Base-by-base conservation (phyloP, 23 tunicate genomes). In the Aplidium turbinatum region DNA sequence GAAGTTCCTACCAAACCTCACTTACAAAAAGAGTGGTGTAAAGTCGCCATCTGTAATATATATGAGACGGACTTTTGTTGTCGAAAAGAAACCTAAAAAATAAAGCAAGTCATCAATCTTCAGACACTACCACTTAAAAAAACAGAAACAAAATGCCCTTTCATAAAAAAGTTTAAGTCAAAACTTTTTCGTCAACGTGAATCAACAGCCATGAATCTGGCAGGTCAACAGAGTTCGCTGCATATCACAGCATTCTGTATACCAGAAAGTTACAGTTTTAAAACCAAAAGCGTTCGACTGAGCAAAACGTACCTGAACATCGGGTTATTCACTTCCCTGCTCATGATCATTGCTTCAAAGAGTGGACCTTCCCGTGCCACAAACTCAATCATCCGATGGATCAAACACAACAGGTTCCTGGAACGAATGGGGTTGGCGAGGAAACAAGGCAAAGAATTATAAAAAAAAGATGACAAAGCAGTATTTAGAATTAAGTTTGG, bases 311-410 rank as follows among this genome's bases (percentile, higher is more conserved):
- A 93, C 98, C 93, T 75, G 81, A 85, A 93, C 98, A 93, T 93
- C 13, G 98, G 98, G 36, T 93, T 93, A 47, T 81, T 93, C 7
- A 81, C 46, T 72, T 93, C 98, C 67, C 93, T 70, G 57, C 86
- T 81, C 98, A 93, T 93, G 22, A 93, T 85, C 93, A 93, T 93
- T 7, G 98, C 98, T 71, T 93, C 98, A 66, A 93, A 93, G 93
- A 93, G 85, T 4, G 98, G 98, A 1, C 98, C 98, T 81, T 93
- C 93, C 1, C 93, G 87, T 1, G 86, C 98, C 21, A 93, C 98
- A 81, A 93, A 93, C 65, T 93, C 98, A 34, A 93, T 78, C 82
- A 86, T 80, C 31, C 98, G 86, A 72, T 93, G 93, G 23, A 93
- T 86, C 0, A 93, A 26, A 19, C 74, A 68, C 31, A 91, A 75